phyloP scores from a whole-genome alignment of 2,797 vertebrate species.

The Rousettus madagascariensis region DNA sequence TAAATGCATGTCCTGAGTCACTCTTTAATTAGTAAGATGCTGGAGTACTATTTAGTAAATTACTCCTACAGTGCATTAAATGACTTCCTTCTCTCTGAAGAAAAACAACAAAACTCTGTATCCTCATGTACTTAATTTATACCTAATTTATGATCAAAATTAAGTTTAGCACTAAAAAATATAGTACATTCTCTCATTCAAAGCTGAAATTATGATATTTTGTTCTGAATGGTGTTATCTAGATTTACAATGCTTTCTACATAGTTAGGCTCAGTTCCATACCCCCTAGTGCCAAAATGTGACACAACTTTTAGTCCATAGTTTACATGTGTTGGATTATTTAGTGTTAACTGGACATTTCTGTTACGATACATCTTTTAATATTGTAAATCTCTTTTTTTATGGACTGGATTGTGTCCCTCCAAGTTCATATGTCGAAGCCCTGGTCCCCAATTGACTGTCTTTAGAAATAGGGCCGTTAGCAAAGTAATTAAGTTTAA shows the following conservation, averaged over 20 bases:
- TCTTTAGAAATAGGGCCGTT: background rate
- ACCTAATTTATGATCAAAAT: constrained; percentile 40
- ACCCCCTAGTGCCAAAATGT: background rate
- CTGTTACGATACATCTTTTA: background rate
- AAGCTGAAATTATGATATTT: constrained; percentile 48
- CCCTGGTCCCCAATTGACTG: background rate
- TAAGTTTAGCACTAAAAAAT: constrained; percentile 38
- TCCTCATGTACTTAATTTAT: constrained; percentile 47
- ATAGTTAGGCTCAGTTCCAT: background rate
- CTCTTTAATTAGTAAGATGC: constrained; percentile 58
- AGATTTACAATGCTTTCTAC: background rate
- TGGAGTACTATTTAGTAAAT: constrained; percentile 41
- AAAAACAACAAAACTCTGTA: background rate
- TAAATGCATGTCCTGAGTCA: constrained; percentile 25
- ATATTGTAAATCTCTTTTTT: background rate
- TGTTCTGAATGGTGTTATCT: background rate
- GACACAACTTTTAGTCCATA: background rate
- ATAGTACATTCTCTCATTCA: constrained; percentile 45
- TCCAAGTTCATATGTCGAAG: background rate
- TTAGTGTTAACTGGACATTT: background rate
- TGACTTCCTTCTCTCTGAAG: background rate
- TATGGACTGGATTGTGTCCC: background rate
- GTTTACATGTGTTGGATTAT: background rate
- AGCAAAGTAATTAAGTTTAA: background rate
- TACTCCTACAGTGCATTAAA: constrained; percentile 47